phyloP scores from a whole-genome alignment of 2,797 vertebrate species.

The Hemibagrus guttatus region DNA sequence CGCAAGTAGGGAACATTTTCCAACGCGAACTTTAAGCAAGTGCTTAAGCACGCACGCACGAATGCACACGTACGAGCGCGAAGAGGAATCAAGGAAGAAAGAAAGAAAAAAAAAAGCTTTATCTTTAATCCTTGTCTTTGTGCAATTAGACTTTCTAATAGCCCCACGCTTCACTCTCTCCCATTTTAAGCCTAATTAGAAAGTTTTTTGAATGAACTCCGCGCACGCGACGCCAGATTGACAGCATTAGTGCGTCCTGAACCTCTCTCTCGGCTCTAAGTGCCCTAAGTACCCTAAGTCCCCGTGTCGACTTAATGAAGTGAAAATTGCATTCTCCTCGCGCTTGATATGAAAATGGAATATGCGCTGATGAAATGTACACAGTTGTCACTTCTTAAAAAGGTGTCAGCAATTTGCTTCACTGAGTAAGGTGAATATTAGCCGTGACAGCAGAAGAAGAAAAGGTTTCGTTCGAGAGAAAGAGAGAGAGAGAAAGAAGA shows the following conservation, averaged over 20 bases:
- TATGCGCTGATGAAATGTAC: slow-evolving; percentile 92
- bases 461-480: slow-evolving; percentile 57
- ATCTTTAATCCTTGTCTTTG: slow-evolving; percentile 36
- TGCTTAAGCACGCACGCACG: slow-evolving; percentile 17
- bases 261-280: slow-evolving; percentile 71
- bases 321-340: slow-evolving; percentile 96
- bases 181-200: slow-evolving; percentile 55
- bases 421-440: slow-evolving; percentile 89
- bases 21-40: slow-evolving; percentile 32
- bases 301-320: slow-evolving; percentile 89
- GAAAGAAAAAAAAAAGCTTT: not conserved
- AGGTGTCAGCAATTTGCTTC: slow-evolving; percentile 93
- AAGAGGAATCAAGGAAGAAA: not conserved
- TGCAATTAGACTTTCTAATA: slow-evolving; percentile 51
- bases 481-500: slow-evolving; percentile 40
- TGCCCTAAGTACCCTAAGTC: slow-evolving; percentile 78
- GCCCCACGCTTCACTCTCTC: slow-evolving; percentile 44
- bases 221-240: slow-evolving; percentile 53
- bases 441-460: slow-evolving; percentile 78
- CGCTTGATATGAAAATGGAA: slow-evolving; percentile 94
- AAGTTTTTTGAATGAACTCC: slow-evolving; percentile 57
- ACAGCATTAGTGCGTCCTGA: slow-evolving; percentile 58
- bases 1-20: slow-evolving; percentile 1
- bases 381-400: slow-evolving; percentile 93
- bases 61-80: slow-evolving; percentile 6